phyloP scores from a whole-genome alignment of 2,113 vertebrate species.

The Lamprotornis superbus region DNA sequence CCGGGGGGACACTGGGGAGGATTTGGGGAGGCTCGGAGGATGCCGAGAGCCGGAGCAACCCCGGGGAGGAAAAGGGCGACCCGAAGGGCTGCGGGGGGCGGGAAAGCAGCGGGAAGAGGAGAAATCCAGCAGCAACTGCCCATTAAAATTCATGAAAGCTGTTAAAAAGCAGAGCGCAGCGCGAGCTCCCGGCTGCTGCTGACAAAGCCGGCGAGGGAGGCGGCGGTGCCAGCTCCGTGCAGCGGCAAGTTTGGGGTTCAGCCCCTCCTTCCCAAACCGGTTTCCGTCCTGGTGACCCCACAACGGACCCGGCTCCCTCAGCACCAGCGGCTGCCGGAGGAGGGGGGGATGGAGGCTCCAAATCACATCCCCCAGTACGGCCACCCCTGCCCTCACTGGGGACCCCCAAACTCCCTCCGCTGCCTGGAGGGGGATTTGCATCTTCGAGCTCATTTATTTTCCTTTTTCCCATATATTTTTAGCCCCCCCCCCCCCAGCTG shows the following conservation, averaged over 20 bases:
- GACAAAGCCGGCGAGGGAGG: slow-evolving; percentile 16
- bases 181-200: background rate
- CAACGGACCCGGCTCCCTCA: background rate
- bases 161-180: slow-evolving; percentile 31
- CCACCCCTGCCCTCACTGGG: background rate
- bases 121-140: slow-evolving; percentile 2
- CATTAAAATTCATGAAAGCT: slow-evolving; percentile 64
- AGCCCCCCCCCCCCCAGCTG: background rate
- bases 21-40: background rate
- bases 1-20: fast-evolving
- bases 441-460: background rate
- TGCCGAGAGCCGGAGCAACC: background rate
- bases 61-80: background rate
- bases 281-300: fast-evolving
- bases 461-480: slow-evolving; percentile 23
- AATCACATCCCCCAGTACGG: background rate
- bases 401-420: background rate
- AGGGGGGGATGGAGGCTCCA: background rate
- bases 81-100: background rate
- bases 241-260: background rate
- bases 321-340: background rate
- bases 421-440: background rate
- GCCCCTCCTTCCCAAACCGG: fast-evolving
- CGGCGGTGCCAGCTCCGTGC: background rate
- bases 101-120: background rate